A percentile compares a stretch with the other conserved stretches of the same genome.
These are phyloP conservation scores for Drosophila pachea DNA, from an alignment of 1,140 invertebrate species.

Conservation along the genomic window DNA sequence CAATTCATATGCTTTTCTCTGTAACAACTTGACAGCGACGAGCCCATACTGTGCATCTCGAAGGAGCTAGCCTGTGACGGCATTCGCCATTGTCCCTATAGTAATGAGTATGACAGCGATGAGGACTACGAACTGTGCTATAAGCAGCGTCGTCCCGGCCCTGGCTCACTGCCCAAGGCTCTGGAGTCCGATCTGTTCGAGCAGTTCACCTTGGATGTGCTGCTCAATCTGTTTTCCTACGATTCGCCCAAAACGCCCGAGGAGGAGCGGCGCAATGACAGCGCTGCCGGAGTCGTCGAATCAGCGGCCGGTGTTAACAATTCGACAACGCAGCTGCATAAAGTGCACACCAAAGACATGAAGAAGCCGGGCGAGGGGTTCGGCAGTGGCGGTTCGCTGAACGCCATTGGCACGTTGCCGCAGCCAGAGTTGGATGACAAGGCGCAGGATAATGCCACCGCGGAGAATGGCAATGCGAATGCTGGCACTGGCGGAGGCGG, in stretches of 20 bases:
- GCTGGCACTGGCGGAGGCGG: not conserved
- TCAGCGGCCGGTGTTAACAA: conserved; percentile 30
- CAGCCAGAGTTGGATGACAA: conserved; percentile 18
- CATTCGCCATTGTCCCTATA: conserved; percentile 82
- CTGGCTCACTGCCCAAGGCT: conserved; percentile 58
- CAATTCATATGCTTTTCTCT: not conserved
- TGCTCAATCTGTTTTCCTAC: conserved; percentile 71
- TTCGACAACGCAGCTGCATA: conserved; percentile 52
- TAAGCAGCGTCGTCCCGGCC: conserved; percentile 60
- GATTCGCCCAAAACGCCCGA: conserved; percentile 59
- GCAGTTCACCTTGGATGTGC: conserved; percentile 73
- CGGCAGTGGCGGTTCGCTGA: conserved; percentile 46
- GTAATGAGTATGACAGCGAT: conserved; percentile 80
- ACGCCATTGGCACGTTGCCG: conserved; percentile 48
- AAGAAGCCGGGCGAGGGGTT: conserved; percentile 42
- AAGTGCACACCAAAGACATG: conserved; percentile 74
- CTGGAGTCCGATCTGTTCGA: conserved; percentile 70
- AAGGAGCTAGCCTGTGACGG: conserved; percentile 83
- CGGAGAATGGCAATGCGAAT: conserved; percentile 22
- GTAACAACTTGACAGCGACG: conserved; percentile 50
- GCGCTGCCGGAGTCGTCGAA: conserved; percentile 19
- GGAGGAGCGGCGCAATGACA: conserved; percentile 45
- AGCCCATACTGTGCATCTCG: conserved; percentile 81
- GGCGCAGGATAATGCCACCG: conserved; percentile 55
- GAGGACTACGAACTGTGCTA: conserved; percentile 80